phyloP scores from a whole-genome alignment of 2,113 vertebrate species.

The Zosterops pallidus region DNA sequence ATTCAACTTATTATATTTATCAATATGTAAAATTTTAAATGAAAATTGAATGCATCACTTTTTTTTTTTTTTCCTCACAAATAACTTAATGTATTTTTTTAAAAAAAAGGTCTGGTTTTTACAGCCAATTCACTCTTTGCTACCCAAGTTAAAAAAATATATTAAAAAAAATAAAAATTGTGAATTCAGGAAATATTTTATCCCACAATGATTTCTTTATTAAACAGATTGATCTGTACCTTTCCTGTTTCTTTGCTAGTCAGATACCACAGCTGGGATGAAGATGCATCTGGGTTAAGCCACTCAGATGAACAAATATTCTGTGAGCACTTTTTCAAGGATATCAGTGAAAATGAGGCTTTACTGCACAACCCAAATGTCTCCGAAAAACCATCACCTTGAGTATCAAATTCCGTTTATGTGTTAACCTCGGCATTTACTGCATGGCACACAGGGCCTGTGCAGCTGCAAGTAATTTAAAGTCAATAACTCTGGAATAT shows the following conservation, averaged over 20 bases:
- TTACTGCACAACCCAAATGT: background rate
- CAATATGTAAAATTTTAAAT: background rate
- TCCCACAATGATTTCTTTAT: background rate
- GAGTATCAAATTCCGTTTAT: background rate
- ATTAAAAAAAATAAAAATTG: rapidly evolving
- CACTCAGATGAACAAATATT: background rate
- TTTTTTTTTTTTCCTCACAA: background rate
- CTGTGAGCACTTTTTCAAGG: background rate
- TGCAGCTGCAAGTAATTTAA: background rate
- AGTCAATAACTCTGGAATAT: background rate
- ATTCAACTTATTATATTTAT: background rate
- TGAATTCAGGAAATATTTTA: background rate
- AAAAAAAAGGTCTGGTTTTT: rapidly evolving
- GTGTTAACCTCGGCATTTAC: background rate
- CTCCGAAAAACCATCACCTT: background rate
- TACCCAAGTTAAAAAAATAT: background rate
- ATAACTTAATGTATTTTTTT: background rate
- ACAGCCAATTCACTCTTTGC: background rate
- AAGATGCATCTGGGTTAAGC: background rate
- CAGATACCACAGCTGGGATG: background rate
- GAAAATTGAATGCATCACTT: background rate
- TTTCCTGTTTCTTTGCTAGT: background rate
- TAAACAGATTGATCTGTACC: background rate
- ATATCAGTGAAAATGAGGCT: background rate
- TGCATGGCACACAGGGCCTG: background rate